Evolutionary conservation across 2,888 invertebrate genomes (phyloP), one percentile per base, ranked within the genome.

Genomic region (Bibio marci): DNA sequence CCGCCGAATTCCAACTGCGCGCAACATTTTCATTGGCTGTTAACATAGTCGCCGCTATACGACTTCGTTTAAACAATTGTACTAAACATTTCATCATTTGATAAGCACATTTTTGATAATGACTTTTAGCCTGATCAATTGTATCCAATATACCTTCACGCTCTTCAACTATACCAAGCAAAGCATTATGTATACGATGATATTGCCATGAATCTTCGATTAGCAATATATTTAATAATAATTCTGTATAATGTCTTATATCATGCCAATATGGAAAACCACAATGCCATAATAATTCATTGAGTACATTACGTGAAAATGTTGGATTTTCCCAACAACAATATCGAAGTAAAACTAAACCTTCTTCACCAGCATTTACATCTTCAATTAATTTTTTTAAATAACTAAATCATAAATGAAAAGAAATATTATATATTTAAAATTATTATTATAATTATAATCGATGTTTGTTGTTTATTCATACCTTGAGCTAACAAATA

Each of bases 301-400:
- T 78, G 28, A 95, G 71, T 35, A 91, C 86, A 14, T 76, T 74
- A 45, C 86, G 78, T 25, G 92, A 92, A 64, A 94, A 88, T 48
- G 80, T 80, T 18, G 90, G 88, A 65, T 95, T 92, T 63, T 95
- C 95, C 94, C 94, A 95, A 54, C 88, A 87, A 59, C 91, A 79
- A 63, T 86, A 95, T 66, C 92, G 86, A 28, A 95, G 64, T 43
- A 95, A 65, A 55, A 87, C 80, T 33, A 88, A 71, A 4, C 87
- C 85, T 47, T 95, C 94, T 47, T 95, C 94, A 36, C 86, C 82
- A 32, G 80, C 77, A 60, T 86, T 88, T 34, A 87, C 83, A 55
- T 95, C 94, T 62, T 94, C 94, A 13, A 94, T 86, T 32, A 95
- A 66, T 62, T 94, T 94, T 60, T 95, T 95, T 54, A 94, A 80